Conservation (phyloP, 2,797 vertebrate species). For the Propithecus deckenii region DNA sequence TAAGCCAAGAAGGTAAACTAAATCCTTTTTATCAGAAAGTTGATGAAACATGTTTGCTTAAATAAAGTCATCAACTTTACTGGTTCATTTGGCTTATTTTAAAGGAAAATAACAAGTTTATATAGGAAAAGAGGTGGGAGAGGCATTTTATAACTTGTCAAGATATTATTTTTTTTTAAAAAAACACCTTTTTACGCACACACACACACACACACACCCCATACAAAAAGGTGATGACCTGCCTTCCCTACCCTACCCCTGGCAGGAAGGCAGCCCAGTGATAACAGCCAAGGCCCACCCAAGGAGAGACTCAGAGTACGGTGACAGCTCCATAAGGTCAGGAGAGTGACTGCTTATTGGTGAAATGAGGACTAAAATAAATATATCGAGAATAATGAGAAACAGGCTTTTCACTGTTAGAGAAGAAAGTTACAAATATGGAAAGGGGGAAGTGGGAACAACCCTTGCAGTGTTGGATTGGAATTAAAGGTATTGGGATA, state of each 20-base stretch:
- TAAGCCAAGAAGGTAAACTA: not conserved
- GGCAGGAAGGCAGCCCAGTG: not conserved
- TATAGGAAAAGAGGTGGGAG: not conserved
- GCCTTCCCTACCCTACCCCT: not conserved
- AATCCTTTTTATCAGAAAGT: not conserved
- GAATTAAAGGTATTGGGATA: not conserved
- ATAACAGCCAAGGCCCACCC: not conserved
- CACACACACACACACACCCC: not conserved
- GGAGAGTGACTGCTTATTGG: not conserved
- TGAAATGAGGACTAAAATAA: not conserved
- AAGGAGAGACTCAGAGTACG: not conserved
- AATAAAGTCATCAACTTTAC: conserved; percentile 4
- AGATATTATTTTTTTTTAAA: not conserved
- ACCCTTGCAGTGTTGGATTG: not conserved
- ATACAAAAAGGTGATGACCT: not conserved
- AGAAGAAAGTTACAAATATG: not conserved
- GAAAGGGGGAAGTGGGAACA: not conserved
- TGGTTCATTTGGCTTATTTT: not conserved
- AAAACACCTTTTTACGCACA: not conserved
- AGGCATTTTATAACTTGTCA: not conserved
- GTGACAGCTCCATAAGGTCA: not conserved
- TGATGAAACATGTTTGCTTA: not conserved
- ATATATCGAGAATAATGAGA: not conserved
- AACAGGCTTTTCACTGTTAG: not conserved
- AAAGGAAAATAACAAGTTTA: not conserved